Base-by-base conservation (phyloP, 1,140 invertebrate species). In the Lucilia cuprina region DNA sequence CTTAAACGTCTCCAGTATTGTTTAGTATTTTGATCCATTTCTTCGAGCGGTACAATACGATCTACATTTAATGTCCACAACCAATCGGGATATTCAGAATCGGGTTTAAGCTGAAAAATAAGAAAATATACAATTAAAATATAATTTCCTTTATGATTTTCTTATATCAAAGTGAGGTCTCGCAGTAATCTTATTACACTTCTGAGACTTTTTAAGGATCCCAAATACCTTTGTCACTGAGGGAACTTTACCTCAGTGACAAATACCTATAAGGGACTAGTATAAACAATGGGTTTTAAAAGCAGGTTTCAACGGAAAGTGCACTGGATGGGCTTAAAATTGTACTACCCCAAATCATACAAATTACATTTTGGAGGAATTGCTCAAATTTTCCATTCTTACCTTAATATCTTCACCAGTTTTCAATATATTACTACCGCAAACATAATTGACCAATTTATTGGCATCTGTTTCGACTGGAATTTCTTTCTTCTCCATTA, bases 61-160 rank as follows among this genome's bases (percentile, higher is more conserved):
- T 93, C 94, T 34, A 93, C 94, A 84, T 94, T 92, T 14, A 99
- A 87, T 0, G 87, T 92, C 97, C 97, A 99, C 21, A 99, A 91
- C 98, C 98, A 99, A 25, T 97, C 96, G 0, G 98, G 98, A 91
- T 99, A 99, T 89, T 98, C 97, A 83, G 92, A 93, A 89, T 98
- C 96, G 3, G 95, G 93, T 91, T 96, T 96, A 13, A 99, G 84
- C 93, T 94, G 86, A 7, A 82, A 21, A 14, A n/a, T 0, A 75
- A 0, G 5, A 10, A 17, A 50, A 2, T 65, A 34, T 3, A 41
- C 8, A 41, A 5, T 41, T n/a, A n/a, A n/a, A n/a, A n/a, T n/a
- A n/a, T n/a, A n/a, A n/a, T n/a, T n/a, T n/a, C n/a, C n/a, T n/a
- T n/a, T n/a, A n/a, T n/a, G n/a, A n/a, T n/a, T n/a, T n/a, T n/a